Percentiles rank a stretch among this genome's conserved stretches.
These are phyloP conservation scores for Megaptera novaeangliae DNA, from an alignment of 2,113 vertebrate species.

Conservation along the genomic window DNA sequence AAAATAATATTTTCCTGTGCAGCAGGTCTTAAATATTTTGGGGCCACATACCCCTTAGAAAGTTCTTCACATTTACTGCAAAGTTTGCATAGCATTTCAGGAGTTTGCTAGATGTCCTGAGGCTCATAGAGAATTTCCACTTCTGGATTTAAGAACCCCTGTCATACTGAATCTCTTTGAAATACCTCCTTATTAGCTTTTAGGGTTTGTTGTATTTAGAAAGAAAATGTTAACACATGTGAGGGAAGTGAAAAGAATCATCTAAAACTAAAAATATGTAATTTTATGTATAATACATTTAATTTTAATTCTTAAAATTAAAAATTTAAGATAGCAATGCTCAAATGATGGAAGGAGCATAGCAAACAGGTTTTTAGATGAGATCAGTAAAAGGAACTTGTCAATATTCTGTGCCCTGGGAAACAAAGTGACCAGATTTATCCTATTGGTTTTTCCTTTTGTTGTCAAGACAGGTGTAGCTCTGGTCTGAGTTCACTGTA, in stretches of 20 bases:
- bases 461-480: conserved; percentile 37
- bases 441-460: neutral
- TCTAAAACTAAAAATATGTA: neutral
- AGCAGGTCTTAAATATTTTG: neutral
- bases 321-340: neutral
- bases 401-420: neutral
- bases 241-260: neutral
- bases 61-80: neutral
- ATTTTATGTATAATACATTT: neutral
- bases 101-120: neutral
- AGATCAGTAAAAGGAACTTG: neutral
- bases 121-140: neutral
- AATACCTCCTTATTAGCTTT: neutral
- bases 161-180: neutral
- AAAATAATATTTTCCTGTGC: neutral
- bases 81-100: neutral
- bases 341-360: neutral
- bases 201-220: neutral
- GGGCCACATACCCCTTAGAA: neutral
- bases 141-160: neutral
- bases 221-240: neutral
- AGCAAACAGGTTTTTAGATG: neutral
- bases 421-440: neutral
- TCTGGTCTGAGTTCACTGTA: neutral
- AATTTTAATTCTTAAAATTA: neutral